Base-by-base conservation (phyloP, 2,113 vertebrate species). In the Labeo catla region DNA sequence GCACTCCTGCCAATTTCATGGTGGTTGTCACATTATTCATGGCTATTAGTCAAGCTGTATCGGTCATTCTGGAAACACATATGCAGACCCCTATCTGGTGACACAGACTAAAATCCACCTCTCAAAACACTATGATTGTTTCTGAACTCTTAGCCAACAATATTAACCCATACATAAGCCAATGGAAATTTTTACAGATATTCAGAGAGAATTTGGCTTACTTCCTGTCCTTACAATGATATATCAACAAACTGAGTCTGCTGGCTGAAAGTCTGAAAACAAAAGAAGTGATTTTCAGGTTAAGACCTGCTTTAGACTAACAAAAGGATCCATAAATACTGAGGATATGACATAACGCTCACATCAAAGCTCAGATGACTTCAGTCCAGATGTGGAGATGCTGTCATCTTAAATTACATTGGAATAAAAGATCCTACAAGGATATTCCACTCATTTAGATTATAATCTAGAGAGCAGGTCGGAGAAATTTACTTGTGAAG, bases 331-430 rank as follows among this genome's bases (percentile, higher is more conserved):
- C 57, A 80, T 80, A 80, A 80, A 80, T 80, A 80, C 78, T 63
- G 13, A 81, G 79, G 59, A 81, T 49, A 81, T 81, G 59, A 81
- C 59, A 77, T 74, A 45, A 50, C 54, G 13, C 52, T 54, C 50
- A 70, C 74, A 61, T 80, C 70, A 80, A 79, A 74, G 43, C 19
- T 19, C n/a, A 45, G 80, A 86, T 83, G 61, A 84, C 59, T 81
- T 81, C 43, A 79, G 57, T 65, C 66, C 74, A 80, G 81, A 86
- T 88, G 85, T 57, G 76, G 76, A 47, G 57, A 84, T 59, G 61
- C 15, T 47, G 49, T 84, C 84, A 36, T 84, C 34, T 49, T 78
- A 52, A 59, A 65, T 84, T 79, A 47, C 73, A 73, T 23, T 19
- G 43, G 39, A 50, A 21, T 50, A 57, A 57, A 77, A 39, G 16